Evolutionary conservation across 2,888 invertebrate species (phyloP), one percentile per base, ranked within the genome.

Genomic region (Scrobipalpa atriplicella): DNA sequence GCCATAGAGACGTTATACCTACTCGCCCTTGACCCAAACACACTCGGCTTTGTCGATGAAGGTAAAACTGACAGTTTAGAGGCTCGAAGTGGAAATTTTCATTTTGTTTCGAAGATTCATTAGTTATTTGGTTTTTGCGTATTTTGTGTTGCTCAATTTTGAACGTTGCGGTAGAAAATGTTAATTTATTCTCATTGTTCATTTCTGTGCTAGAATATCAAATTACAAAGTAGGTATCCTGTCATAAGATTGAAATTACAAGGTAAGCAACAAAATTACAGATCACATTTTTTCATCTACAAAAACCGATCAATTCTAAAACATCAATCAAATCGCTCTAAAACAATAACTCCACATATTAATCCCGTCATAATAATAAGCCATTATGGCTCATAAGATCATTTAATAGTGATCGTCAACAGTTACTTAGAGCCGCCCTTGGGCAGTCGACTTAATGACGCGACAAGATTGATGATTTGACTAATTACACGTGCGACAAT

Each of bases 401-500:
- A 83, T 87, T 87, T 84, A 86, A 62, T 52, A 66, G 52, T 62
- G 84, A 87, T 87, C 83, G 86, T 89, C 89, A 87, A 85, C 87
- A 84, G 87, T 83, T 86, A 86, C 84, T 89, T 88, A 87, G 82
- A 21, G 11, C n/a, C 47, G 64, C 64, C 64, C 64, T 64, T 64
- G 64, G 54, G 82, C 79, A 73, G 83, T 79, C 81, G 76, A 77
- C 75, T 86, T 91, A 91, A 91, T 89, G 89, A 84, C 85, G 81
- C 68, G 69, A 69, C 71, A 88, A 87, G 92, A 92, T 92, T 90
- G 86, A 92, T 91, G 90, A 85, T 85, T 86, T 83, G 70, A 86
- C 87, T 91, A 91, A 92, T 92, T 90, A 90, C 78, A 82, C 78
- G 79, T 80, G 88, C 82, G 91, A 92, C 91, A 91, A 90, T 88